Evolutionary conservation across 2,888 invertebrate genomes (phyloP).

Genomic region (Xestia sexstrigata): DNA sequence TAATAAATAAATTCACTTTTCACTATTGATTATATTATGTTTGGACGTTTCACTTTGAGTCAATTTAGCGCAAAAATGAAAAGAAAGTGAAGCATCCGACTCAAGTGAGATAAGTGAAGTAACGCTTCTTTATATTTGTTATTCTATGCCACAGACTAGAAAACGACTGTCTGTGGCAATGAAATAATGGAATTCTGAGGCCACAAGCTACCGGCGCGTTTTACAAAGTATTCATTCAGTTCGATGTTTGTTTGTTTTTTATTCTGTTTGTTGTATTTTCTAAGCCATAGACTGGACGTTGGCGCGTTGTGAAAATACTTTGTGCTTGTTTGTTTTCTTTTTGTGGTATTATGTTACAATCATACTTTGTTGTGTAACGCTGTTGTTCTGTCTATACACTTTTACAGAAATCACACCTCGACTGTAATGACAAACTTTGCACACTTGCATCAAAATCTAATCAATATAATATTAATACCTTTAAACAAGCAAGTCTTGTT

Average conservation of each 20-base stretch:
- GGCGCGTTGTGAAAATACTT: constrained; percentile 11
- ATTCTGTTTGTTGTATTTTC: constrained; percentile 41
- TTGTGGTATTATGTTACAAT: constrained; percentile 7
- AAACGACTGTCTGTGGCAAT: background rate
- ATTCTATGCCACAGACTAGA: constrained; percentile 22
- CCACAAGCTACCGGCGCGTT: constrained; percentile 18
- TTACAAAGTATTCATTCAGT: constrained; percentile 42
- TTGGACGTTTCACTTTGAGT: no score
- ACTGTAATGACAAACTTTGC: background rate
- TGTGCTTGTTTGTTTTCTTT: constrained; percentile 20
- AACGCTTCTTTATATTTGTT: background rate
- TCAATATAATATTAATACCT: no score
- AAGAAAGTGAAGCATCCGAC: background rate
- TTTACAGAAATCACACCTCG: background rate
- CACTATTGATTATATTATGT: no score
- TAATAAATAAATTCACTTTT: no score
- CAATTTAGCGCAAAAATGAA: background rate
- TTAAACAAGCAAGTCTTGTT: no score
- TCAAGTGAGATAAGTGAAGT: background rate
- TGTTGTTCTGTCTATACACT: background rate
- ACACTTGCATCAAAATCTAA: background rate
- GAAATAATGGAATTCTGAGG: constrained; percentile 42
- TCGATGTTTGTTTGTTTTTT: constrained; percentile 47
- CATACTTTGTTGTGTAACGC: background rate
- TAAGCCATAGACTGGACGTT: constrained; percentile 5